Evolutionary conservation across 2,797 vertebrate genomes (phyloP), one percentile per base, ranked within the genome.

Genomic region (Anniella stebbinsi): DNA sequence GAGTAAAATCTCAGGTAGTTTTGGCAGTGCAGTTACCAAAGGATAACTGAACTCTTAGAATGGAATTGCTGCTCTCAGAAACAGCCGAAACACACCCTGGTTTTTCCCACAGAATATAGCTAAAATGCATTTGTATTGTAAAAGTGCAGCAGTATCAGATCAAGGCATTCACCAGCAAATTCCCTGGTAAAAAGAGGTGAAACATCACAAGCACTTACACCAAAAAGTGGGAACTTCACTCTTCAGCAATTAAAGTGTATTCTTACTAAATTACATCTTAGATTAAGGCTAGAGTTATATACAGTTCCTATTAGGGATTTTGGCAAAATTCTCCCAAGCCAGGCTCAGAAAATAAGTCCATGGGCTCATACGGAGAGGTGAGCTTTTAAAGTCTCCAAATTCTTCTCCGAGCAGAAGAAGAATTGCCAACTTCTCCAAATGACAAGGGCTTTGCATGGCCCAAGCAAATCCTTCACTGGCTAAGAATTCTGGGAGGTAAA

Each of bases 1-100:
- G 54, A 57, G 25, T n/a, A 87, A 87, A 77, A 21, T 36, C n/a
- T 75, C 70, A 75, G 33, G 36, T 73, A 57, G 45, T 10, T 51
- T 69, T 90, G 80, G 33, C 70, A 67, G n/a, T 54, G 41, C 78
- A 83, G 69, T 41, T 76, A 80, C 70, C 89, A 87, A 54, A 82
- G 45, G 60, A 80, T 87, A 83, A 90, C 67, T 82, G 41, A 83
- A 83, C 89, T 30, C 33, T 70, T 86, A 80, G 36, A 67, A 80
- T 86, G 83, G 63, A 87, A 90, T 69, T 83, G 80, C 70, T 76
- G 69, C 41, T 75, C 70, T 87, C 72, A 76, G 57, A 90, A 83
- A 76, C 63, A 83, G 21, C 54, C 66, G 54, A 80, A 87, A 48
- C 4, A 17, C 38, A 75, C 38, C 30, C 76, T 75, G 33, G n/a